Base-by-base conservation (phyloP, 2,888 invertebrate genomes). In the Leucoma salicis region DNA sequence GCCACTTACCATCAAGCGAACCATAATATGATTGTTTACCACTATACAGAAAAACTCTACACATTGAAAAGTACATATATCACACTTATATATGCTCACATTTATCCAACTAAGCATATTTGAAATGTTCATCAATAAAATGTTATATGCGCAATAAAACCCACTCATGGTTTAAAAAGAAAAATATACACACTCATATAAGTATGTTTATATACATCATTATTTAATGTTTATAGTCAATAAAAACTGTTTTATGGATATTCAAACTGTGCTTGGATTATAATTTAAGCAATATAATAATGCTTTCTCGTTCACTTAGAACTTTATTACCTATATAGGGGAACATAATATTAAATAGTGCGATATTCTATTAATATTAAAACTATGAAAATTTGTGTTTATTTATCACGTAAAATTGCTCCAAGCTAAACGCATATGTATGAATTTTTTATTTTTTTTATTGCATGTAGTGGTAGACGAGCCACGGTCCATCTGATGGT, bases 91-190 rank as follows among this genome's bases (percentile, higher is more conserved):
- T 7, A 29, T 11, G 16, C 5, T 13, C 18, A 32, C 3, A 28
- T 29, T 21, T 29, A 7, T n/a, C 28, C 16, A 35, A 38, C 38
- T 18, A 12, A 21, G 12, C 27, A 29, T 31, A 33, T 39, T 39
- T 34, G 29, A 35, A 44, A 39, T 36, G 27, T 42, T 39, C 31
- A 29, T 18, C 16, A 14, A 36, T 39, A 48, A 48, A 42, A 39
- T 27, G 38, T 42, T 38, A 29, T 38, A 44, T 28, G 29, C 14
- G 33, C 32, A 4, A 27, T 31, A 35, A 35, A 35, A 35, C 15
- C 16, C 11, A 38, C 6, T 15, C 28, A 39, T 21, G 14, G 18
- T 11, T 33, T 10, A 4, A 28, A 31, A 11, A 34, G 13, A n/a
- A 14, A n/a, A 14, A 13, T 14, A 27, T 27, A 27, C n/a, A n/a